Evolutionary conservation across 2,888 invertebrate genomes (phyloP), one percentile per base, ranked within the genome.

Genomic region (Druceiella hillmani): DNA sequence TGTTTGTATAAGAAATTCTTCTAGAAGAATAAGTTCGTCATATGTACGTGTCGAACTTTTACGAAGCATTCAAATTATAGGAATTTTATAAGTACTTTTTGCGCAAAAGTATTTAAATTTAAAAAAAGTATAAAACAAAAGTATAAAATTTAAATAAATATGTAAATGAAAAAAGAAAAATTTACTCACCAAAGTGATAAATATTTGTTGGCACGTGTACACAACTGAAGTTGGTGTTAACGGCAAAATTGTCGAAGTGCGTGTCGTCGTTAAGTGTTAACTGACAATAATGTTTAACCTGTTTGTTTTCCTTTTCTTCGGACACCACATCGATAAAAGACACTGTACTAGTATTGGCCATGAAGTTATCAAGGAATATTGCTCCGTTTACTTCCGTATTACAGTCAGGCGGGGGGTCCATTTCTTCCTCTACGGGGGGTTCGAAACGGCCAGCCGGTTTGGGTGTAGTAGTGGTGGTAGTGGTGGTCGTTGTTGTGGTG

Each of bases 131-230:
- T 20, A 14, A 24, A 14, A 26, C 10, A 17, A 22, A 11, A 33
- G 24, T n/a, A 7, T n/a, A n/a, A 27, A 6, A 15, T 15, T 4
- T 14, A 28, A 37, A 26, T 26, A 17, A 26, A 29, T 25, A 11
- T 12, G 26, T 17, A 12, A 7, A 38, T 5, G 26, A 24, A 13
- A 4, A 36, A 31, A n/a, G 39, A 25, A 17, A n/a, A n/a, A n/a
- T n/a, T n/a, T n/a, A n/a, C 59, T 63, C 65, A 84, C 88, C 78
- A 72, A 76, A 73, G 59, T 91, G 92, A 66, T 80, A 94, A 40
- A 97, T 86, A 68, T 94, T 94, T 17, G 92, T 90, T 3, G 97
- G 95, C 15, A 95, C 87, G 61, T 97, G 95, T 33, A 95, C 87
- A 44, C 93, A 84, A 56, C 91, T 91, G 51, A 78, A 76, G 38